These are phyloP conservation scores for Bombus confusus DNA, from an alignment of 1,140 invertebrate genomes.

Conservation along the genomic window DNA sequence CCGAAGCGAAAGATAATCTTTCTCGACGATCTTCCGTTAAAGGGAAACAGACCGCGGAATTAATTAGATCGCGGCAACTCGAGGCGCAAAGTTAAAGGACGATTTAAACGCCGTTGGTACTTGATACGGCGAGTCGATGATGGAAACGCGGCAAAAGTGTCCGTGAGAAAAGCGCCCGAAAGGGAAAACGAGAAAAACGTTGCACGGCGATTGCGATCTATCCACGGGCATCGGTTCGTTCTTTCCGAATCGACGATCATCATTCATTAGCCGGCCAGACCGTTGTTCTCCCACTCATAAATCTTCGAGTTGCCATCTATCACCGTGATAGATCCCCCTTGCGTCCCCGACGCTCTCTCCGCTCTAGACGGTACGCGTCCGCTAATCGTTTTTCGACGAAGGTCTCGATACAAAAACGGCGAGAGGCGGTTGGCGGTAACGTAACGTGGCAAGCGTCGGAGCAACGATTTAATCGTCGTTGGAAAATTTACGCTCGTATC, in stretches of 20 bases:
- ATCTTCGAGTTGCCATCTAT: slow-evolving; percentile 34
- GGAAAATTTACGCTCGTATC: background rate
- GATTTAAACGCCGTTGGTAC: too few relatives aligned
- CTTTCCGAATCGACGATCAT: slow-evolving; percentile 29
- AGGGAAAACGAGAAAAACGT: background rate
- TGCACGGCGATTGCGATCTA: background rate
- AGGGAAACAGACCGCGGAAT: slow-evolving; percentile 2
- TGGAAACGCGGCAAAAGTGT: background rate
- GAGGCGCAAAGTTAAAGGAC: too few relatives aligned
- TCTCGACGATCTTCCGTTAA: background rate
- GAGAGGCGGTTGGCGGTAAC: background rate
- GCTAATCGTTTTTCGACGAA: slow-evolving; percentile 33
- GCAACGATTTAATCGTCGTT: background rate
- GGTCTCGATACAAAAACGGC: slow-evolving; percentile 8
- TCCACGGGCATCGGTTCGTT: background rate
- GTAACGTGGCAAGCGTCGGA: background rate
- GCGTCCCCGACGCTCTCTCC: too few relatives aligned
- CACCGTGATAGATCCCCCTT: background rate
- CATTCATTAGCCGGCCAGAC: slow-evolving; percentile 36
- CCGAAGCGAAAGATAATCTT: background rate
- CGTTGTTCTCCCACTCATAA: slow-evolving; percentile 32
- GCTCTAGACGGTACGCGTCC: background rate
- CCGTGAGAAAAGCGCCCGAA: too few relatives aligned
- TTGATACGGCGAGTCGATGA: background rate
- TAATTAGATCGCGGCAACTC: background rate